Conservation (phyloP, 2,888 invertebrate genomes). For the Netelia melanura region DNA sequence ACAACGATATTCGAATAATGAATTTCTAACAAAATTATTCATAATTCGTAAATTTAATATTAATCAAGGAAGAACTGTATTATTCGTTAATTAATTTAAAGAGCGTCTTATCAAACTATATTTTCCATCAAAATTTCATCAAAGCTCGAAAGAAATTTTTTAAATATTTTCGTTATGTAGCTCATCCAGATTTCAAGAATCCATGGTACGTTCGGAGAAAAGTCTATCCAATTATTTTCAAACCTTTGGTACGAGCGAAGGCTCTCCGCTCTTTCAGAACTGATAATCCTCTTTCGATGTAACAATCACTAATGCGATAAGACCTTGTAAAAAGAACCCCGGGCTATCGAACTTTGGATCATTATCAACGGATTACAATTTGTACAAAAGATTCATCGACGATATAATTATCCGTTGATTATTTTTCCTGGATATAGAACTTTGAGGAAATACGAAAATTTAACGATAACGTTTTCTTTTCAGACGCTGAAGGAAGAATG, state of each 20-base stretch:
- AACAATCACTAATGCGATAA: background rate
- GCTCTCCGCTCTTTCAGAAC: background rate
- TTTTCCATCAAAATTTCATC: too few species aligned
- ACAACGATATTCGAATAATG: background rate
- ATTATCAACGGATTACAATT: background rate
- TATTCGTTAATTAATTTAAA: background rate
- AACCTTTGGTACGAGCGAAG: background rate
- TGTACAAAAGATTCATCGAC: background rate
- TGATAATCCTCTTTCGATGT: background rate
- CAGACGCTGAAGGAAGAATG: slow-evolving; percentile 88
- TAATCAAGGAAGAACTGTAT: background rate
- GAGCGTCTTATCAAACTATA: too few species aligned
- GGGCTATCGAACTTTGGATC: background rate
- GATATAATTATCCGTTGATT: background rate
- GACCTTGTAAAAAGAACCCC: background rate
- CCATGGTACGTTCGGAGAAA: background rate
- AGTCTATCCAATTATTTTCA: background rate
- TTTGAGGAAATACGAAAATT: background rate
- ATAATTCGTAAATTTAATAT: background rate
- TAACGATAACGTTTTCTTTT: background rate
- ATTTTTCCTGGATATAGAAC: background rate
- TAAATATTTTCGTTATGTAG: too few species aligned
- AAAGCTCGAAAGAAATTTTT: too few species aligned
- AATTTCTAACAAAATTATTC: background rate
- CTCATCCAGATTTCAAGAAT: too few species aligned